These are phyloP conservation scores for Caenorhabditis sp. DNA, from an alignment of 2,888 invertebrate species.

Conservation along the genomic window DNA sequence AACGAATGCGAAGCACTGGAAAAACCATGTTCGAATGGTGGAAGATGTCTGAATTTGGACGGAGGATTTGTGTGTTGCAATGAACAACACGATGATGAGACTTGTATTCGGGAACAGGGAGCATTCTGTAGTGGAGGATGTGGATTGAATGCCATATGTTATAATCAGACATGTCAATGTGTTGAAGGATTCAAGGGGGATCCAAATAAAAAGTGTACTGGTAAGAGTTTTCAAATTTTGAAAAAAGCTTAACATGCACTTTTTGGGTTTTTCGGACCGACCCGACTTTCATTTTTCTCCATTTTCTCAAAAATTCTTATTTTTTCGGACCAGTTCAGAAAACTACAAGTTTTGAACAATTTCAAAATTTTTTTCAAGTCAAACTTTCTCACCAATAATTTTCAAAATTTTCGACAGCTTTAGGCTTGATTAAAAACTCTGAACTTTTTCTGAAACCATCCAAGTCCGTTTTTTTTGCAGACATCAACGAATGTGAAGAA, in stretches of 20 bases:
- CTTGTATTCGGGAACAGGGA: constrained; percentile 63
- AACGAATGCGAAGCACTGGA: constrained; percentile 65
- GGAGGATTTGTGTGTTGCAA: constrained; percentile 71
- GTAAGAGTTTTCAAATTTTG: neutral
- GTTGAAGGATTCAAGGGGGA: constrained; percentile 88
- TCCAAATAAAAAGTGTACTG: constrained; percentile 61
- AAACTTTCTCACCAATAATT: too few species aligned
- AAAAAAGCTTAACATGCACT: neutral
- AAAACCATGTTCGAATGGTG: constrained; percentile 56
- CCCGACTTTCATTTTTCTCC: too few species aligned
- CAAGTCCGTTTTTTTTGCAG: too few species aligned
- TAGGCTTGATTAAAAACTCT: too few species aligned
- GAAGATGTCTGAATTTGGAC: constrained; percentile 66
- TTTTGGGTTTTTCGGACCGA: too few species aligned
- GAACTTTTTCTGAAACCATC: too few species aligned
- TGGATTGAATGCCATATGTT: constrained; percentile 62
- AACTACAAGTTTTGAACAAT: too few species aligned
- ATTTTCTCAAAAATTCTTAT: too few species aligned
- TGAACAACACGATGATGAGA: constrained; percentile 65
- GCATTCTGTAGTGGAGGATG: constrained; percentile 66
- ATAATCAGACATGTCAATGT: constrained; percentile 79
- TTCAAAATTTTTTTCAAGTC: too few species aligned
- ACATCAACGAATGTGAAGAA: constrained; percentile 67
- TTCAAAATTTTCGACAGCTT: too few species aligned
- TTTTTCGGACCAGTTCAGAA: too few species aligned